Evolutionary conservation across 1,140 invertebrate species (phyloP), one percentile per base, ranked within the genome.

Genomic region (Radopholus similis): DNA sequence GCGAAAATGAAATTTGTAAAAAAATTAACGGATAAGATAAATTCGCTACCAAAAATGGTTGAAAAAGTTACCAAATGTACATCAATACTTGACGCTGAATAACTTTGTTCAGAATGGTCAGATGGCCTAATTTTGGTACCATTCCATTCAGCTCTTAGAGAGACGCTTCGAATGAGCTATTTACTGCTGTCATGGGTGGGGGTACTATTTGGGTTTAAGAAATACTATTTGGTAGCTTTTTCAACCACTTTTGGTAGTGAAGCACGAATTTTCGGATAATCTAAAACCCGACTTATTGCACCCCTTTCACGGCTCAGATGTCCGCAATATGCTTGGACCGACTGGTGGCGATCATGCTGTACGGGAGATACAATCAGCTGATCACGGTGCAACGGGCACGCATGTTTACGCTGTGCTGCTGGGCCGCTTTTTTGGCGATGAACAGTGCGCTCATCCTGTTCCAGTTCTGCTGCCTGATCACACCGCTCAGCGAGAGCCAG

Each of bases 301-400:
- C n/a, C n/a, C n/a, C n/a, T n/a, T n/a, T n/a, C n/a, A n/a, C n/a
- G n/a, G 18, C 72, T 44, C 78, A 81, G 53, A 81, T 81, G 79
- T 76, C 78, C 23, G 79, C 80, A 11, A 81, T 81, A 56, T 83
- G 79, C 35, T 55, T 81, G 13, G 79, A 81, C 66, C 73, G 79
- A 30, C 60, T 81, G 23, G 68, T 82, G 57, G 78, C 78, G 34
- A 81, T 81, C 23, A 81, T 73, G 49, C 51, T 80, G n/a, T 80
- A 77, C 56, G 72, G 77, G 28, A 55, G 70, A 30, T 81, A 81
- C 54, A 81, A 72, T 64, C 40, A 51, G 54, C 66, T 81, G 47
- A 68, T 81, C 28, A 81, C 78, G 23, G 71, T 78, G 47, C 47
- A 66, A 54, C 53, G 80, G 42, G 75, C 79, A 21, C 57, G 66